Base-by-base conservation (phyloP, 2,113 vertebrate genomes). In the Phycodurus eques region DNA sequence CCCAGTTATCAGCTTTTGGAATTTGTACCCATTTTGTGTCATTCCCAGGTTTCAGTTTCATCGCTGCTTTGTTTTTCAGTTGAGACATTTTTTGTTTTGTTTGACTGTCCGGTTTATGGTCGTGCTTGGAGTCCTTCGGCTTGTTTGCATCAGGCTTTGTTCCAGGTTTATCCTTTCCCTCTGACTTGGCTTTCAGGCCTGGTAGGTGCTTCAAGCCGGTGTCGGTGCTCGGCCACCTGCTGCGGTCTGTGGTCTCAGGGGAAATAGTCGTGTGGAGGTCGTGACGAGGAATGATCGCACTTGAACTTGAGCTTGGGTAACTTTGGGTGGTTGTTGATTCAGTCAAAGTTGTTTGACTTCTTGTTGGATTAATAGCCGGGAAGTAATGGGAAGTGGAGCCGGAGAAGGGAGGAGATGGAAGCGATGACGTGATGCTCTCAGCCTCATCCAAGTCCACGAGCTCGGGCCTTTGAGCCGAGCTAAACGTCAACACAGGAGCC, bases 351-450 rank as follows among this genome's bases (percentile, higher is more conserved):
- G 47, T 60, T 71, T 33, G 62, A 54, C 43, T 69, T 8, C 12
- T 78, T 67, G 22, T 59, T 59, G 62, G 74, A 72, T 57, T 47
- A 49, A 67, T 68, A 76, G 79, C 70, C 73, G 76, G 72, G 72
- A 73, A 76, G 57, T 75, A 56, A 81, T 66, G 56, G 66, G 79
- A 72, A 73, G 72, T 75, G 8, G 64, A 71, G 68, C 65, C 68
- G 51, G 76, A 74, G 39, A 69, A 15, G 65, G 56, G 19, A 81
- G 67, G 68, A 44, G 66, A 62, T 72, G 80, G 67, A 75, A 66
- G 66, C 65, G 74, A 71, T 84, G 86, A 82, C 10, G 75, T 68
- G 76, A 82, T 73, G 57, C 57, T 79, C 19, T 47, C 70, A 54
- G 57, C 70, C 78, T 82, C 7, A 7, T 79, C 74, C 33, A 47